Base-by-base conservation (phyloP, 2,888 invertebrate species). In the Drosophila meridiana region DNA sequence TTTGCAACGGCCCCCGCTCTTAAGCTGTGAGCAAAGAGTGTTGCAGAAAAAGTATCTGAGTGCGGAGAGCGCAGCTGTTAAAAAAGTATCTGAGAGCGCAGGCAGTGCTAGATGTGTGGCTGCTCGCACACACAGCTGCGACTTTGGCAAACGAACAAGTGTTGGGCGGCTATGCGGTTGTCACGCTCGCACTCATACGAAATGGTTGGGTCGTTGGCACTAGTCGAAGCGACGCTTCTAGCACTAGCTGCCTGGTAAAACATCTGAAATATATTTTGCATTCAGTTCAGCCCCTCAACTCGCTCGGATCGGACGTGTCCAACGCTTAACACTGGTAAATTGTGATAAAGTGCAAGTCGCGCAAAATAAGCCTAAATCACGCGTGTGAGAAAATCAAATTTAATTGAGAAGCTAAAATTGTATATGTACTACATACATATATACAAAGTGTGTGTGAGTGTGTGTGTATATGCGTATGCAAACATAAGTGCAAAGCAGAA, bases 361-460 rank as follows among this genome's bases (percentile, higher is more conserved):
- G 73, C 83, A 73, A 82, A 69, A 67, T 74, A 78, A 76, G 66
- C 71, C 75, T 62, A 73, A 74, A 79, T 66, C 77, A 76, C 85
- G 89, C 83, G 81, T 89, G 82, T 81, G 85, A 81, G 73, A 87
- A 86, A 83, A 83, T 69, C 62, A 74, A 89, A 85, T 66, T 82
- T 74, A 78, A 83, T 89, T 86, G 81, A 88, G 83, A 82, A 80
- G 85, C 70, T 80, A 67, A 71, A 73, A 73, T 73, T 82, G 64
- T 75, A 72, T 85, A 75, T 52, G 55, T 75, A 60, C 40, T 52
- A 52, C 43, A 52, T 64, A 61, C 48, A 40, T 69, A 61, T 30
- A 50, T 56, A 48, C 13, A 13, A 28, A 62, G 56, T 26, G 36
- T 34, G 53, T 53, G 26, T 28, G 47, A 62, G 56, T 26, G 36